Evolutionary conservation across 2,888 invertebrate species (phyloP), one percentile per base, ranked within the genome.

Genomic region (Lithophane ornitopus): DNA sequence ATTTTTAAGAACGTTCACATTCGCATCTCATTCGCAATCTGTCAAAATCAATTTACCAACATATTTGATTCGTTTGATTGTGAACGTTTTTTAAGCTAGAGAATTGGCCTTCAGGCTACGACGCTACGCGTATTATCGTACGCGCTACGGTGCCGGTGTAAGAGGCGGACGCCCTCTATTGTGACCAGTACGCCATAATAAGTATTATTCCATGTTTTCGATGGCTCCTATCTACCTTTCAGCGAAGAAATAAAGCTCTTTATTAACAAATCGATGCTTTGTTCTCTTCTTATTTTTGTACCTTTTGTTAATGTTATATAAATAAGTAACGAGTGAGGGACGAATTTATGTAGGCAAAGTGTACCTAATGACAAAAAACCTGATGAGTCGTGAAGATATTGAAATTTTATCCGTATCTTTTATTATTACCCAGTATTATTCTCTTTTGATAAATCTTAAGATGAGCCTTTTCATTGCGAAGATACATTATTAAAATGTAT

Each of bases 181-280:
- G 93, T 91, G 91, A 90, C 90, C 89, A 90, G 90, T 91, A 89
- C 87, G 85, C 89, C 81, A 88, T 93, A 91, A 92, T 92, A 92
- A 91, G 92, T 91, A 93, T 93, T 94, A 94, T 93, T 93, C 90
- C 89, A 91, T 91, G 91, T 92, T 92, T 93, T 92, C 90, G 91
- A 91, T 91, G 88, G 89, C 87, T 91, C 89, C 90, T 89, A 84
- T 89, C 89, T 92, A 85, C 87, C 83, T 93, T 90, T 90, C 86
- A 88, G 75, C 76, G 79, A 84, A 88, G 85, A 90, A 92, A 92
- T 92, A 90, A 90, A 88, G 89, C 88, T 91, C 90, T 91, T 89
- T 91, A 92, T 90, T 92, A 89, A 89, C 89, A 89, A 89, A 89
- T 88, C 88, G 85, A 83, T 85, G 86, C 88, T 89, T 90, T 90